phyloP scores from a whole-genome alignment of 2,797 vertebrate species.

The Lophura swinhoii region DNA sequence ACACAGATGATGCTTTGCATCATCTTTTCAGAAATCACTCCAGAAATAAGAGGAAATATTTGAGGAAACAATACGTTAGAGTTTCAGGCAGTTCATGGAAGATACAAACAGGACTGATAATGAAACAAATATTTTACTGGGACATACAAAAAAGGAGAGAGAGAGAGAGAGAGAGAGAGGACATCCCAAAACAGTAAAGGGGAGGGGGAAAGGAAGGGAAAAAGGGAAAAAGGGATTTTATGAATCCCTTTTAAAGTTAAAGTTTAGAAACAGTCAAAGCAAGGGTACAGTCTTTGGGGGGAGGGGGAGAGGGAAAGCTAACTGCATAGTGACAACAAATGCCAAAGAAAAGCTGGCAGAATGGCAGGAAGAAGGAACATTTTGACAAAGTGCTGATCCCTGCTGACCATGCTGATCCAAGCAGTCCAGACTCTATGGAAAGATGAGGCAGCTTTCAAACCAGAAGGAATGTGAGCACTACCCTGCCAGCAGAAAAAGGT shows the following conservation, averaged over 20 bases:
- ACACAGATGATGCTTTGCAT: not conserved
- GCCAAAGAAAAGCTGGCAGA: not conserved
- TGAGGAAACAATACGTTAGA: not conserved
- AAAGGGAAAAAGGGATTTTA: too few species aligned
- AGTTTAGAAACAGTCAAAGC: not conserved
- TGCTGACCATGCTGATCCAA: not conserved
- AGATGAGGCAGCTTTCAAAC: not conserved
- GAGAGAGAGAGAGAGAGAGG: not conserved
- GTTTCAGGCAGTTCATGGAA: not conserved
- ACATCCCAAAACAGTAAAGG: not conserved
- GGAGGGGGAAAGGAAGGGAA: too few species aligned
- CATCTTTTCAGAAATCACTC: not conserved
- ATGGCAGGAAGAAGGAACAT: not conserved
- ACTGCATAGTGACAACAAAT: not conserved
- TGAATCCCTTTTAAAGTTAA: too few species aligned
- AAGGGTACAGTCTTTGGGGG: not conserved
- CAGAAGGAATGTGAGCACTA: not conserved
- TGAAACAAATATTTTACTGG: not conserved
- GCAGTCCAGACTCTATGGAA: not conserved
- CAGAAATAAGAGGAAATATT: not conserved
- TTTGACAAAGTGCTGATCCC: conserved; percentile 29
- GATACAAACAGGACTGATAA: not conserved
- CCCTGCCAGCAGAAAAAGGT: not conserved
- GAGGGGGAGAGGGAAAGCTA: not conserved
- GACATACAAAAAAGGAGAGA: not conserved